Evolutionary conservation across 1,140 invertebrate species (phyloP), one percentile per base, ranked within the genome.

Genomic region (Nilaparvata lugens): DNA sequence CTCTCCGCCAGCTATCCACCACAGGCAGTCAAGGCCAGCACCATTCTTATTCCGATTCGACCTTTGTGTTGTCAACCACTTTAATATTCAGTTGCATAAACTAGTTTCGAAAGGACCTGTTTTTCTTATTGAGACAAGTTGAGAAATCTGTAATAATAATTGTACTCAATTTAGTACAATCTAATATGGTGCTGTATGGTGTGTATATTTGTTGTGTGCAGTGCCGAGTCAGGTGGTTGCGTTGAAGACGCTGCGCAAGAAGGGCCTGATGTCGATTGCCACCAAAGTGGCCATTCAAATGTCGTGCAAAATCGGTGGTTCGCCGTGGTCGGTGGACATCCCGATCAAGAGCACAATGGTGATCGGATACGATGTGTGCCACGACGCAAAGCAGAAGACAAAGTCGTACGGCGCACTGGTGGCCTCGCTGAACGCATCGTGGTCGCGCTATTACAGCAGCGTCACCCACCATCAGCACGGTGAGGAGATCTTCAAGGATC

Each of bases 251-350:
- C 77, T 89, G 43, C 71, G 81, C 0, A 72, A 72, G 5, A 80
- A 78, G 38, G 61, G 61, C 2, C 69, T 78, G 0, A 81, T 87
- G 79, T 86, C 86, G 2, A 86, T 96, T 38, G 88, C 88, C 0
- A 93, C 91, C 0, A 97, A 97, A 62, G 65, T 95, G 6, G 84
- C 81, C 0, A 87, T 91, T 54, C 88, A 91, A 70, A 83, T 97
- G 58, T 92, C 91, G 69, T 91, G 89, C 62, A 97, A 97, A 77
- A 73, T 95, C 2, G 93, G 92, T 21, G 93, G 93, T 0, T 82
- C 86, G 7, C 85, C 93, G 0, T 97, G 93, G 93, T 76, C 75
- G 0, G 75, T 92, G 4, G 68, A 79, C 1, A 78, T 92, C 40
- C 91, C 91, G 0, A 35, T 54, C 23, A 16, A 65, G 62, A 35